Evolutionary conservation across 2,888 invertebrate species (phyloP).

Genomic region (Euplagia quadripunctaria): DNA sequence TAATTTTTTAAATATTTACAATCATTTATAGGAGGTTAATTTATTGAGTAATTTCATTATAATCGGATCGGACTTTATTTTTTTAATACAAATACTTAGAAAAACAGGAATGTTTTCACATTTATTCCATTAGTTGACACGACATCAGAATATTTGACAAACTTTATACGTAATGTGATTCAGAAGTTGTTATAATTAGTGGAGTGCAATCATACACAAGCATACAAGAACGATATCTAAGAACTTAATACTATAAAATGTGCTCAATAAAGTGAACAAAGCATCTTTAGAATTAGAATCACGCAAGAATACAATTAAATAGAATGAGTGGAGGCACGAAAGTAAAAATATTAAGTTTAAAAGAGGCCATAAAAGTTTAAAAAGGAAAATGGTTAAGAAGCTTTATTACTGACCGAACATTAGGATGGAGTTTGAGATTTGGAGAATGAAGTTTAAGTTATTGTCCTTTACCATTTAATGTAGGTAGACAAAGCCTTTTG

Average conservation of each 20-base stretch:
- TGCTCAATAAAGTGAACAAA: neutral
- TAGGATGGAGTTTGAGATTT: conserved; percentile 4
- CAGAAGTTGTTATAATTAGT: neutral
- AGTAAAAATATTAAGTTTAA: conserved; percentile 7
- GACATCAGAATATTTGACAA: too few relatives aligned
- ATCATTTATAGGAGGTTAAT: too few relatives aligned
- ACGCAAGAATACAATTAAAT: conserved; percentile 1
- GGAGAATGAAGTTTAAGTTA: conserved; percentile 6
- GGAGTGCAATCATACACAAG: neutral
- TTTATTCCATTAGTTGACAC: too few relatives aligned
- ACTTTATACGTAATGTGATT: neutral
- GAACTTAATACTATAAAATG: neutral
- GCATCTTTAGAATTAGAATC: neutral
- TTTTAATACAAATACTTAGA: too few relatives aligned
- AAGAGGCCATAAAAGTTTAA: conserved; percentile 14
- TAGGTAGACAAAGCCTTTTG: neutral
- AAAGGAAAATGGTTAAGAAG: conserved; percentile 5
- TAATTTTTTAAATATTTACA: too few relatives aligned
- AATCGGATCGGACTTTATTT: too few relatives aligned
- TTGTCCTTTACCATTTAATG: conserved; percentile 1
- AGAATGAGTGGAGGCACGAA: neutral
- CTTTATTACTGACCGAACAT: conserved; percentile 12
- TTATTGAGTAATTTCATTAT: too few relatives aligned
- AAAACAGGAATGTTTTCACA: too few relatives aligned
- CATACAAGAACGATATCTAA: neutral